These are phyloP conservation scores for Drosophila pegasa DNA, from an alignment of 2,888 invertebrate species.

Conservation along the genomic window DNA sequence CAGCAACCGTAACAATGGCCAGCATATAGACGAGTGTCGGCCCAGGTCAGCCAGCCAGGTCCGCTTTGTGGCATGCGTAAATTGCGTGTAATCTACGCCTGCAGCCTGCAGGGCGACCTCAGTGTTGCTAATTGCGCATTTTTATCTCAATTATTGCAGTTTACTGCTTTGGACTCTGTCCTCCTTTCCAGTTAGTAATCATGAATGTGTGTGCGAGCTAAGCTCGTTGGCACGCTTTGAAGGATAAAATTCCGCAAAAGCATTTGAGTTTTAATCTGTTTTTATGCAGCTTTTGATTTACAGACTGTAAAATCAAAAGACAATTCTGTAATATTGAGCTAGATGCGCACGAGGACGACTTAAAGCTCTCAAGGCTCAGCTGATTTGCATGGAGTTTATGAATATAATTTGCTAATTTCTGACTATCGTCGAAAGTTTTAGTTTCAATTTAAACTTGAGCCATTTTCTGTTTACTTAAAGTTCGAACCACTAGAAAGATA, in stretches of 20 bases:
- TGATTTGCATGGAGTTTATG: conserved; percentile 1
- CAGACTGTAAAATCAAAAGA: not conserved
- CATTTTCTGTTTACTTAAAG: conserved; percentile 19
- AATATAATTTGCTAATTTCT: not conserved
- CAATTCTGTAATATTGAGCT: not conserved
- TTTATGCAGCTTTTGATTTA: not conserved
- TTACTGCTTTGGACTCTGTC: conserved; percentile 42
- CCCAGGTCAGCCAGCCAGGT: conserved; percentile 17
- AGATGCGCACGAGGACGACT: not conserved
- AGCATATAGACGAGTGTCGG: conserved; percentile 25
- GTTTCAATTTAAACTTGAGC: conserved; percentile 22
- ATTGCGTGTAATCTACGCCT: conserved; percentile 64
- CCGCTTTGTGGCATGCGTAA: conserved; percentile 51
- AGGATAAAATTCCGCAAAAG: conserved; percentile 26
- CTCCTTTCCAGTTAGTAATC: conserved; percentile 7
- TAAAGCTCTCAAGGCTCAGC: not conserved
- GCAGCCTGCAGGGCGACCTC: conserved; percentile 39
- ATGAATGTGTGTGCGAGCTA: conserved; percentile 14
- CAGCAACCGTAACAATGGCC: conserved; percentile 25
- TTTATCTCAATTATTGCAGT: conserved; percentile 76
- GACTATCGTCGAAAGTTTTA: not conserved
- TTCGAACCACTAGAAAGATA: conserved; percentile 18
- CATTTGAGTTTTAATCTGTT: conserved; percentile 15
- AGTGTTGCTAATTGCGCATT: conserved; percentile 71
- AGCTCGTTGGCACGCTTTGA: conserved; percentile 10